Conservation (phyloP, 2,797 vertebrate species). For the Chrosomus eos region DNA sequence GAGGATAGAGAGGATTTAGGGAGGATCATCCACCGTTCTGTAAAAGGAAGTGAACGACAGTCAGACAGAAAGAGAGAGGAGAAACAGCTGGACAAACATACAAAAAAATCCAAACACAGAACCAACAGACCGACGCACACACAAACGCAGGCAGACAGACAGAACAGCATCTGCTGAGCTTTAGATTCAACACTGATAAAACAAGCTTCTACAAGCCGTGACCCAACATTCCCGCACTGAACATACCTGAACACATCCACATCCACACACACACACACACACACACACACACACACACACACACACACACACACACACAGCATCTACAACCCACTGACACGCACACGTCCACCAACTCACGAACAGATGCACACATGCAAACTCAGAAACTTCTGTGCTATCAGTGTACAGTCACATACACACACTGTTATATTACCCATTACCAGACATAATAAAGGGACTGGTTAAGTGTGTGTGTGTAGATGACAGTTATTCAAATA, state of each 20-base stretch:
- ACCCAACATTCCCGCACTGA: constrained; percentile 16
- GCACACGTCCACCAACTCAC: background rate
- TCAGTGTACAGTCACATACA: background rate
- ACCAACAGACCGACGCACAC: background rate
- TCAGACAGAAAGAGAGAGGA: constrained; percentile 9
- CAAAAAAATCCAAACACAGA: constrained; percentile 24
- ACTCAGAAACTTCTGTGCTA: background rate
- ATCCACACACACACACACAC: background rate
- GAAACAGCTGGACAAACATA: constrained; percentile 37
- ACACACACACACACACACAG: constrained; percentile 1
- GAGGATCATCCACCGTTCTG: background rate
- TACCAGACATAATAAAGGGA: background rate
- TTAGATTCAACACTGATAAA: constrained; percentile 48
- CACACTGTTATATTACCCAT: background rate
- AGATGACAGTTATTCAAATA: background rate
- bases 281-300: background rate
- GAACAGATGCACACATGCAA: background rate
- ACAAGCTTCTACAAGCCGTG: constrained; percentile 46
- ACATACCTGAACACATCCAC: constrained; percentile 25
- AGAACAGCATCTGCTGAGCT: constrained; percentile 32
- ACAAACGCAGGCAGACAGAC: background rate
- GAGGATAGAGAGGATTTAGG: background rate
- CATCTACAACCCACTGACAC: background rate
- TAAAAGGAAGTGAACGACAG: background rate
- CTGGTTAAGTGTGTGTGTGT: background rate